phyloP scores from a whole-genome alignment of 37 sponge, comb jelly and placozoan species.

The Geodia barretti region DNA sequence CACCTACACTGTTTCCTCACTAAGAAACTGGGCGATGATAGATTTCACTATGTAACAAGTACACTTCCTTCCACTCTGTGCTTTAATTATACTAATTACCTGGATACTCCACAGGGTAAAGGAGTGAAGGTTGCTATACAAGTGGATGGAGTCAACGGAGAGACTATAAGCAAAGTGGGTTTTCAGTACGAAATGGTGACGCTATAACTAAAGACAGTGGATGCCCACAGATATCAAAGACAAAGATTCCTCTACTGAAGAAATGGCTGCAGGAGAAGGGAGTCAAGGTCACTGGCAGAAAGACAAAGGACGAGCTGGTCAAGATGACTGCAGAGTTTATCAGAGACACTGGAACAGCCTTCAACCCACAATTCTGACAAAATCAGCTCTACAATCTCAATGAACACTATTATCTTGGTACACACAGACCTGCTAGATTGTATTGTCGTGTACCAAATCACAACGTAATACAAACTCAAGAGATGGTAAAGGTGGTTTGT shows the following conservation, averaged over 20 bases:
- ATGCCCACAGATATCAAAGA: constrained; percentile 37
- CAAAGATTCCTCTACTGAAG: constrained; percentile 55
- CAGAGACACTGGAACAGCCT: constrained; percentile 40
- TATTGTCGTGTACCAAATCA: background rate
- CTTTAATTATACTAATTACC: too few relatives aligned
- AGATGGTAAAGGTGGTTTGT: background rate
- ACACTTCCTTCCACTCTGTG: too few relatives aligned
- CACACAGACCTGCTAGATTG: background rate
- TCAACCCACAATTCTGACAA: background rate
- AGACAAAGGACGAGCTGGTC: constrained; percentile 68
- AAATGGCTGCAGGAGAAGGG: constrained; percentile 67
- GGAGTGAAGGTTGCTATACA: background rate
- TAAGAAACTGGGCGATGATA: too few relatives aligned
- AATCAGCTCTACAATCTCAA: too few relatives aligned
- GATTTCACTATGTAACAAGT: too few relatives aligned
- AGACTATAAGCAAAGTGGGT: constrained; percentile 12
- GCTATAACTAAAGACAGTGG: too few relatives aligned
- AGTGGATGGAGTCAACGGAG: constrained; percentile 6
- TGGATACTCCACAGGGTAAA: background rate
- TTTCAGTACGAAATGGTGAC: background rate
- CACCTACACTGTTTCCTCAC: too few relatives aligned
- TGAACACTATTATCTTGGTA: too few relatives aligned
- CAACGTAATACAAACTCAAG: background rate
- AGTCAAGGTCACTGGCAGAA: constrained; percentile 53
- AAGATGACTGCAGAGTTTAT: constrained; percentile 32